These are phyloP conservation scores for Cabera pusaria DNA, from an alignment of 2,888 invertebrate genomes.

Conservation along the genomic window DNA sequence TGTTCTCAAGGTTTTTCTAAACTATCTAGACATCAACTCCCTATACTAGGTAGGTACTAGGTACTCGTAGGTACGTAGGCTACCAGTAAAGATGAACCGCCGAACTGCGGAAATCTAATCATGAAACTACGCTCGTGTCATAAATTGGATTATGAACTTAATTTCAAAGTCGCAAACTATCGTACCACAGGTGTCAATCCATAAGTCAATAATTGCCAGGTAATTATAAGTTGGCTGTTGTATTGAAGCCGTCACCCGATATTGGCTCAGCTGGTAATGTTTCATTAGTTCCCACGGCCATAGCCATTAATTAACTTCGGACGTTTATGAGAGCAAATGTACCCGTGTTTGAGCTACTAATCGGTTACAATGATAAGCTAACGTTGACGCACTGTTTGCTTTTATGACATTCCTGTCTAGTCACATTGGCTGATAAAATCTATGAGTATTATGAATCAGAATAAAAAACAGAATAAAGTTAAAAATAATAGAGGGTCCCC, in stretches of 20 bases:
- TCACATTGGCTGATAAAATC: too few relatives aligned
- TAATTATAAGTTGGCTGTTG: constrained; percentile 35
- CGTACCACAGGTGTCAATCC: constrained; percentile 15
- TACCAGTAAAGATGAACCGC: too few relatives aligned
- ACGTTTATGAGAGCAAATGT: constrained; percentile 20
- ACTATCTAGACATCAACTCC: too few relatives aligned
- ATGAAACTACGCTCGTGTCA: too few relatives aligned
- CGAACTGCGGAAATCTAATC: too few relatives aligned
- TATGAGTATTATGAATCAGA: too few relatives aligned
- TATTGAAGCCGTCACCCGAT: constrained; percentile 25
- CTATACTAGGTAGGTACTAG: too few relatives aligned
- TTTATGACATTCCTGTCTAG: too few relatives aligned
- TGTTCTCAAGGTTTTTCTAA: too few relatives aligned
- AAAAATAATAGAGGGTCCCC: too few relatives aligned
- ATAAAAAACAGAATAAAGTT: too few relatives aligned
- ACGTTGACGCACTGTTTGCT: neutral
- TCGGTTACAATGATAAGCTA: constrained; percentile 10
- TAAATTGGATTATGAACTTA: constrained; percentile 2
- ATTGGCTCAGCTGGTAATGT: constrained; percentile 23
- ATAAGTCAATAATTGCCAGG: constrained; percentile 24
- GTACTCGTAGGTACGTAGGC: too few relatives aligned
- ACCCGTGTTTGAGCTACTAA: constrained; percentile 17
- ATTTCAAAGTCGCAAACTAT: constrained; percentile 8
- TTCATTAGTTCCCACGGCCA: constrained; percentile 30
- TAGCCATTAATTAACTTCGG: constrained; percentile 22